Percentiles rank a stretch among this genome's conserved stretches.
phyloP scores from a whole-genome alignment of 1,140 invertebrate genomes.

The Trichogramma pretiosum region DNA sequence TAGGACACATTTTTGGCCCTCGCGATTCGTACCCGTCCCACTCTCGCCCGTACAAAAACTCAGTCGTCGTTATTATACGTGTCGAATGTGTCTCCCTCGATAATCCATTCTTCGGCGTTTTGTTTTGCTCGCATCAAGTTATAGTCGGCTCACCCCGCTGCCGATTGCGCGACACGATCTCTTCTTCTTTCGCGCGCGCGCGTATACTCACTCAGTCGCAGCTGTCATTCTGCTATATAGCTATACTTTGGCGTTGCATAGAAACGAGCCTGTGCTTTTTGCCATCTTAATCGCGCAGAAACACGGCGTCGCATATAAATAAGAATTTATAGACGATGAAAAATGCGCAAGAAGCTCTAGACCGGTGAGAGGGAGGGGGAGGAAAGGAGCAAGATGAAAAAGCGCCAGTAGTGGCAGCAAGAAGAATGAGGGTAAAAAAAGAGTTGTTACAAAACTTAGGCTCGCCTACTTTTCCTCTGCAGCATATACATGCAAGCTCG shows the following conservation, averaged over 20 bases:
- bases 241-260: neutral
- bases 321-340: constrained; percentile 45
- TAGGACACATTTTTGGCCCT: too few species aligned
- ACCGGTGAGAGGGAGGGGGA: neutral
- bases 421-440: neutral
- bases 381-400: constrained; percentile 25
- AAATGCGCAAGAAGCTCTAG: constrained; percentile 33
- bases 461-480: constrained; percentile 21
- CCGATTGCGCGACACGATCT: too few species aligned
- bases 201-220: too few species aligned
- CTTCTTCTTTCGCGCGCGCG: too few species aligned
- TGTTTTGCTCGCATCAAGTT: too few species aligned
- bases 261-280: constrained; percentile 12
- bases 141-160: too few species aligned
- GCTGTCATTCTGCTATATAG: neutral
- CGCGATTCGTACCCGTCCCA: too few species aligned
- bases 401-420: neutral
- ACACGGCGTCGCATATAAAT: constrained; percentile 43
- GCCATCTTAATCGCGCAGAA: constrained; percentile 35
- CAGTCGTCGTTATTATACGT: too few species aligned
- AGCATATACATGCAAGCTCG: too few species aligned
- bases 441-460: constrained; percentile 37
- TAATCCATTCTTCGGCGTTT: too few species aligned
- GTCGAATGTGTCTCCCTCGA: too few species aligned
- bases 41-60: too few species aligned